A percentile compares a stretch with the other conserved stretches of the same genome.
These are phyloP conservation scores for Echinometra lucunter DNA, from an alignment of 53 echinoderm and acorn worm species.

Conservation along the genomic window DNA sequence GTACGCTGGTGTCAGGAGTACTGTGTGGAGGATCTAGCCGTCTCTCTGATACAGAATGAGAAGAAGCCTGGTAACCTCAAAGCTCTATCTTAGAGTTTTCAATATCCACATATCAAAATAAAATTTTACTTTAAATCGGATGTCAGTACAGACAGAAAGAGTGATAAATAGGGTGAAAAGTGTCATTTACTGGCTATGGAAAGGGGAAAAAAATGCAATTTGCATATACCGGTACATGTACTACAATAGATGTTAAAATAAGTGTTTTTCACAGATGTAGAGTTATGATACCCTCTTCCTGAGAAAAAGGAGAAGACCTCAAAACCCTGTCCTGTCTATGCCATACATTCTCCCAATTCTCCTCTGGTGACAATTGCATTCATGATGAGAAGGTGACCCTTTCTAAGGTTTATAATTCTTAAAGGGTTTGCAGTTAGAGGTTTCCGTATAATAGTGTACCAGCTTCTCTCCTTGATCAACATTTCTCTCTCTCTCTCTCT, in stretches of 20 bases:
- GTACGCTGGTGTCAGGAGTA: not conserved
- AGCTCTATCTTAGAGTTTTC: not conserved
- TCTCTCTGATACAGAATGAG: not conserved
- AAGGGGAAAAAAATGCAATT: not conserved
- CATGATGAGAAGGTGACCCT: too few relatives aligned
- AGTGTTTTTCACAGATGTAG: too few relatives aligned
- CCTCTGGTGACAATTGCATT: too few relatives aligned
- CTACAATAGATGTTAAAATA: too few relatives aligned
- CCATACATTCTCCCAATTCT: too few relatives aligned
- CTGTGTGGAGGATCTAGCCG: not conserved
- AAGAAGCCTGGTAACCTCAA: constrained; percentile 30
- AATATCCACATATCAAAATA: not conserved
- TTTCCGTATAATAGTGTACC: too few relatives aligned
- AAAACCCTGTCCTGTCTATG: too few relatives aligned
- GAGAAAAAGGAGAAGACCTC: too few relatives aligned
- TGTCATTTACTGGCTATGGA: not conserved
- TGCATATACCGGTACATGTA: too few relatives aligned
- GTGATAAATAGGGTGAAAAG: not conserved
- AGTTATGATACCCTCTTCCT: not conserved
- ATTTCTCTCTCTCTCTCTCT: not conserved
- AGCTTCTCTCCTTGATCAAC: not conserved
- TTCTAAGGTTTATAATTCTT: too few relatives aligned
- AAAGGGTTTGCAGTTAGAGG: too few relatives aligned
- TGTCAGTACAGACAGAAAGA: not conserved
- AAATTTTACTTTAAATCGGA: not conserved